Evolutionary conservation across 2,888 invertebrate genomes (phyloP).

Genomic region (Lasioglossum pauxillum): DNA sequence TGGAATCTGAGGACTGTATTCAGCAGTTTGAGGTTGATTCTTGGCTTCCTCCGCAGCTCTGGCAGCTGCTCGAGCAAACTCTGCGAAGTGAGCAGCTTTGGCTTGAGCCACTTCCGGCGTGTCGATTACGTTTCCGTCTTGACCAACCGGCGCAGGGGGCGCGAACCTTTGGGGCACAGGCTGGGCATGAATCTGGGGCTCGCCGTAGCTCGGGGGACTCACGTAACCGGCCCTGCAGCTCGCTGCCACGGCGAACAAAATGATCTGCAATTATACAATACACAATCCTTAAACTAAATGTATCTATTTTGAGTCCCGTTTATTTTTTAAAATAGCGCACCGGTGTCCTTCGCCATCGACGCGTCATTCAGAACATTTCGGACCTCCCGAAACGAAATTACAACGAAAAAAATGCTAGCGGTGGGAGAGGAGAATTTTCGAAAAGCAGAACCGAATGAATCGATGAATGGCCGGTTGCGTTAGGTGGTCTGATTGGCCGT

Average conservation of each 20-base stretch:
- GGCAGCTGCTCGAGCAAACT: constrained; percentile 81
- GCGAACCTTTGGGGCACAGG: constrained; percentile 62
- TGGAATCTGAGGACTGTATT: constrained; percentile 54
- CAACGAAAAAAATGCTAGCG: background rate
- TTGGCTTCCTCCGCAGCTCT: constrained; percentile 78
- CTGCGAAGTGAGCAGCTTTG: constrained; percentile 83
- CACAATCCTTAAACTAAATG: background rate
- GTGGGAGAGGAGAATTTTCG: background rate
- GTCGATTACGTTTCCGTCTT: constrained; percentile 83
- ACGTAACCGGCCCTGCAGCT: constrained; percentile 76
- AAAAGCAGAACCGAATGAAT: background rate
- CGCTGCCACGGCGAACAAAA: constrained; percentile 71
- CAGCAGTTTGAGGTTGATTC: constrained; percentile 49
- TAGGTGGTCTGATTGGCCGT: constrained; percentile 66
- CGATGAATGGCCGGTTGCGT: background rate
- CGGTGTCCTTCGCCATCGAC: no score
- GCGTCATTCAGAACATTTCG: background rate
- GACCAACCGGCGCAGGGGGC: constrained; percentile 82
- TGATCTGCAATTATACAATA: constrained; percentile 66
- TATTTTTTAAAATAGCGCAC: no score
- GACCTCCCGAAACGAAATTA: background rate
- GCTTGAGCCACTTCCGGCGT: constrained; percentile 84
- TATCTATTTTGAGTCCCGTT: no score
- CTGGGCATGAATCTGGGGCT: constrained; percentile 58
- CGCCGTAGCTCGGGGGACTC: constrained; percentile 66